phyloP scores from a whole-genome alignment of 2,888 invertebrate species.

The Thereva unica region DNA sequence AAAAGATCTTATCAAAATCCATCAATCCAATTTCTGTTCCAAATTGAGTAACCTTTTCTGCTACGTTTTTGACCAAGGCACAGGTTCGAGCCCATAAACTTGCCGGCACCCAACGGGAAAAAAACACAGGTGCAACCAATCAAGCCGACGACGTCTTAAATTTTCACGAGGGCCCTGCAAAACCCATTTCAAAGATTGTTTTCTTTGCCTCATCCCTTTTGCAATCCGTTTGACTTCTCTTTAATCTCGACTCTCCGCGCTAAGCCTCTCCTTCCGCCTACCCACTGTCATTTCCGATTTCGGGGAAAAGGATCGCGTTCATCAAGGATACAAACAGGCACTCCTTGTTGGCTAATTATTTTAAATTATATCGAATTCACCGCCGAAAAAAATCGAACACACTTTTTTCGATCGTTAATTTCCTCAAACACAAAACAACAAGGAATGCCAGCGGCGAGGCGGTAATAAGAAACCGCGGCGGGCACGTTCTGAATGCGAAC shows the following conservation, averaged over 20 bases:
- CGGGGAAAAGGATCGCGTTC: constrained; percentile 11
- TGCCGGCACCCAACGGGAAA: no score
- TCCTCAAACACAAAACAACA: constrained; percentile 3
- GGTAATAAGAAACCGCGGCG: constrained; percentile 31
- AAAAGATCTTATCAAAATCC: no score
- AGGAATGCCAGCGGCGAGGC: not conserved
- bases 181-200: not conserved
- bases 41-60: no score
- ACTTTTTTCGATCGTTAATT: constrained; percentile 6
- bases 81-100: no score
- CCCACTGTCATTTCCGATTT: constrained; percentile 26
- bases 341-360: constrained; percentile 42
- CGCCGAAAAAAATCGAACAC: not conserved
- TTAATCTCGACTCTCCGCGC: not conserved
- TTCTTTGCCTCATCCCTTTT: not conserved
- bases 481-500: constrained; percentile 29
- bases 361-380: constrained; percentile 36
- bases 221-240: constrained; percentile 3
- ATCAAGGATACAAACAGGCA: constrained; percentile 27
- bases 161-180: not conserved
- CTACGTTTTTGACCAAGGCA: no score
- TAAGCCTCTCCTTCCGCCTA: not conserved
- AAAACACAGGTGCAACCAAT: constrained; percentile 39
- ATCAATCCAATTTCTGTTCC: no score
- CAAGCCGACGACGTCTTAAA: constrained; percentile 21